Conservation (phyloP, 35 echinoderm and acorn worm species). For the Holothuria glaberrima region DNA sequence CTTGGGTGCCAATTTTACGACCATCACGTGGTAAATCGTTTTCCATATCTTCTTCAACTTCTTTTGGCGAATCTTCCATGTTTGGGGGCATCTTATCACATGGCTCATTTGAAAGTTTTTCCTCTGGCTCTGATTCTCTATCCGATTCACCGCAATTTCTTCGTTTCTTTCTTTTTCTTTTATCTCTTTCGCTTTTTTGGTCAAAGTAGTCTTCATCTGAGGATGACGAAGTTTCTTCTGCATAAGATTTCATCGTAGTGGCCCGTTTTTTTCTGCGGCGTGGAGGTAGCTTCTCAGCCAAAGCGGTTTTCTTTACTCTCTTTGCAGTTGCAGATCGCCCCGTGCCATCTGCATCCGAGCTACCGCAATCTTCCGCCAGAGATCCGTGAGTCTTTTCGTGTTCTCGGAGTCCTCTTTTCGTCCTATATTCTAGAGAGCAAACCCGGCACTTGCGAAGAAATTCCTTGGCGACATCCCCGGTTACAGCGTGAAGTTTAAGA, state of each 20-base stretch:
- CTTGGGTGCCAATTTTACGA: too few relatives aligned
- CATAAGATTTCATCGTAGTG: neutral
- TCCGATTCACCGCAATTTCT: too few relatives aligned
- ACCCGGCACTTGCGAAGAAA: constrained; percentile 13
- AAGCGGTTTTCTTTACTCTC: neutral
- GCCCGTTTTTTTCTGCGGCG: neutral
- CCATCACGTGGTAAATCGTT: too few relatives aligned
- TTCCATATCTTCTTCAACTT: too few relatives aligned
- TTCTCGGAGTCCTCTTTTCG: constrained; percentile 6
- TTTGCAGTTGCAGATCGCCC: neutral
- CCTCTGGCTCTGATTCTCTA: too few relatives aligned
- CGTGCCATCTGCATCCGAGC: too few relatives aligned
- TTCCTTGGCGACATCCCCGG: neutral
- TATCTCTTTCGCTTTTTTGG: neutral
- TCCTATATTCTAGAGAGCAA: neutral
- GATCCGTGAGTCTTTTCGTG: constrained; percentile 23
- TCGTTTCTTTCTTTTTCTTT: too few relatives aligned
- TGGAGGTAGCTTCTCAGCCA: neutral
- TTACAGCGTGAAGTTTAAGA: constrained; percentile 11
- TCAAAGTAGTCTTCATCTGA: neutral
- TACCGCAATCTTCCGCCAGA: neutral
- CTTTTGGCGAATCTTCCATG: too few relatives aligned
- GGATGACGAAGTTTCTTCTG: neutral
- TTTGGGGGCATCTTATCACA: too few relatives aligned
- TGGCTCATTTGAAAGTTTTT: too few relatives aligned